Evolutionary conservation across 2,113 vertebrate genomes (phyloP).

Genomic region (Indicator indicator): DNA sequence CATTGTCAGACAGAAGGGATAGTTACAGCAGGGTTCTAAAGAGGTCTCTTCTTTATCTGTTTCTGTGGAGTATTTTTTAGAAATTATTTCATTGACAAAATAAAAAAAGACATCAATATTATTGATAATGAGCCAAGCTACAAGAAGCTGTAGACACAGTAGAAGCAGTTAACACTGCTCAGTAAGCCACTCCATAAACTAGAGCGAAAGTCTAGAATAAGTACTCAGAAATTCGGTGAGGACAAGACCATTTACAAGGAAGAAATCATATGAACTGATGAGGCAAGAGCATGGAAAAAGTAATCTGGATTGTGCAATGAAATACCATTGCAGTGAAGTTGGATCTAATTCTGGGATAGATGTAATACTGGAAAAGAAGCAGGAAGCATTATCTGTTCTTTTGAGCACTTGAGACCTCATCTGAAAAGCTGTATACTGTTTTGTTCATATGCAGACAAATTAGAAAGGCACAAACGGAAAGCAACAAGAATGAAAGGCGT

Average conservation of each 20-base stretch:
- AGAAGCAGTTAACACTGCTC: background rate
- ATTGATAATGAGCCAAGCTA: background rate
- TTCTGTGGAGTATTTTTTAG: background rate
- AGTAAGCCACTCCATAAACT: background rate
- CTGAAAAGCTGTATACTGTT: slow-evolving; percentile 19
- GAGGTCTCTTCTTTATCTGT: background rate
- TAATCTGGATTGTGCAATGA: background rate
- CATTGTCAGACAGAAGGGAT: background rate
- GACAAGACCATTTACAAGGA: background rate
- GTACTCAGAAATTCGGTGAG: background rate
- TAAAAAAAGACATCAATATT: background rate
- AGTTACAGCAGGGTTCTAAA: background rate
- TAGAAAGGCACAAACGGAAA: slow-evolving; percentile 6
- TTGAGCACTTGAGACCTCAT: background rate
- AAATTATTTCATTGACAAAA: background rate
- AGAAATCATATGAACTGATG: background rate
- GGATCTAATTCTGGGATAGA: background rate
- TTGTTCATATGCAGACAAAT: background rate
- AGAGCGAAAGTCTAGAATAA: background rate
- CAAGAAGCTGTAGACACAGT: background rate
- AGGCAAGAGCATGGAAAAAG: background rate
- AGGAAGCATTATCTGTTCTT: slow-evolving; percentile 21
- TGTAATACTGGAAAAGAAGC: background rate
- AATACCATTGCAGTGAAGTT: background rate
- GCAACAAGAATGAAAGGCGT: background rate